Percentiles rank a stretch among this genome's conserved stretches.
These are phyloP conservation scores for Linhomoeus sp. DNA, from an alignment of 2,888 invertebrate genomes.

Conservation along the genomic window DNA sequence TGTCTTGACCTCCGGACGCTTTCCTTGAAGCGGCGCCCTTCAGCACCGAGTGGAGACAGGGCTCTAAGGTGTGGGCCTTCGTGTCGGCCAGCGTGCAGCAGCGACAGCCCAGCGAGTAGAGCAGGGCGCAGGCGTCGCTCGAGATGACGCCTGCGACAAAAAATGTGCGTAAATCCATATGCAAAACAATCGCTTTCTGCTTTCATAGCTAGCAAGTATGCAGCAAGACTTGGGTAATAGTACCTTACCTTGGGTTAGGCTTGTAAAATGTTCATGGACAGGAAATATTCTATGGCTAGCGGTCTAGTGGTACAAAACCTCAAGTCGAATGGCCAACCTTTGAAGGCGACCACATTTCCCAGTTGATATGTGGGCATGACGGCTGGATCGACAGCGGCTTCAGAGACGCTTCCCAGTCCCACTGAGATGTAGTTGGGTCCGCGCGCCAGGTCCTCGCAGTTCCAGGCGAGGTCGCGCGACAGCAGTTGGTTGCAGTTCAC, in stretches of 20 bases:
- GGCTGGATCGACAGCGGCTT: neutral
- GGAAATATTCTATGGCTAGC: too few species aligned
- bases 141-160: neutral
- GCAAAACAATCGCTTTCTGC: too few species aligned
- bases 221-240: too few species aligned
- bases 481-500: neutral
- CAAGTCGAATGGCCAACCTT: too few species aligned
- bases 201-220: too few species aligned
- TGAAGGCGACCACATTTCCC: neutral
- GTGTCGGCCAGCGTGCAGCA: neutral
- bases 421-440: neutral
- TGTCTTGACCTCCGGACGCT: too few species aligned
- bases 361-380: neutral
- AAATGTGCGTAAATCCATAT: neutral
- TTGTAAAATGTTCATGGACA: too few species aligned
- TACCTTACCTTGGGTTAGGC: too few species aligned
- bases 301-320: too few species aligned
- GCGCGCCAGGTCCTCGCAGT: neutral
- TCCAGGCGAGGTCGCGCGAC: neutral
- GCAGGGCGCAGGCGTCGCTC: neutral
- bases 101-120: conserved; percentile 1
- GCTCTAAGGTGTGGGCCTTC: neutral
- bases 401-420: neutral
- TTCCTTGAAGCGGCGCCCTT: neutral
- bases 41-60: neutral